Conservation (phyloP, 1,140 invertebrate genomes). For the Popillia japonica region DNA sequence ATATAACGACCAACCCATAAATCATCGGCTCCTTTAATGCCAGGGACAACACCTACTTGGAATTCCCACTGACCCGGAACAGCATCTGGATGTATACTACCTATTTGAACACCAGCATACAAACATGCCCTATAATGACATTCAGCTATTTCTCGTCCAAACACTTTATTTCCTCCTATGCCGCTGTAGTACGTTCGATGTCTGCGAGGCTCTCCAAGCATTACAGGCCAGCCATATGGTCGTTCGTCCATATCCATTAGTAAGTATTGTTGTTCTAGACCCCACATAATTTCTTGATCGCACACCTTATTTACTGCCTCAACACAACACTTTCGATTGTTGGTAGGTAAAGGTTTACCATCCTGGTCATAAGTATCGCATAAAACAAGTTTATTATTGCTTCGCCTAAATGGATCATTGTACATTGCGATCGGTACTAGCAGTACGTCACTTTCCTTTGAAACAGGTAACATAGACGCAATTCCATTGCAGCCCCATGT, state of each 20-base stretch:
- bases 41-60: constrained; percentile 76
- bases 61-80: constrained; percentile 85
- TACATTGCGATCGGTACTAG: constrained; percentile 89
- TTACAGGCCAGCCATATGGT: constrained; percentile 87
- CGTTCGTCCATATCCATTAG: constrained; percentile 78
- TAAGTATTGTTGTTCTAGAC: constrained; percentile 86
- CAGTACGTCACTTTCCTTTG: constrained; percentile 87
- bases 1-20: constrained; percentile 85
- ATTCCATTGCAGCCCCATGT: constrained; percentile 97
- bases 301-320: constrained; percentile 78
- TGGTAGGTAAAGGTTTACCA: constrained; percentile 69
- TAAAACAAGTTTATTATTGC: constrained; percentile 90
- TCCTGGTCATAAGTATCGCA: constrained; percentile 80
- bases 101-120: constrained; percentile 83
- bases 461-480: constrained; percentile 80
- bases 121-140: constrained; percentile 81
- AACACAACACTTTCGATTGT: constrained; percentile 78
- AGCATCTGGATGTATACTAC: constrained; percentile 87
- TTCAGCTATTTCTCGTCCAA: constrained; percentile 82
- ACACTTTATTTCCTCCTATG: constrained; percentile 75
- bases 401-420: constrained; percentile 90
- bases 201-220: constrained; percentile 75
- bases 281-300: constrained; percentile 92
- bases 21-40: constrained; percentile 83
- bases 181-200: constrained; percentile 82